Evolutionary conservation across 2,797 vertebrate species (phyloP), one percentile per base, ranked within the genome.

Genomic region (Muscicapa comitata): DNA sequence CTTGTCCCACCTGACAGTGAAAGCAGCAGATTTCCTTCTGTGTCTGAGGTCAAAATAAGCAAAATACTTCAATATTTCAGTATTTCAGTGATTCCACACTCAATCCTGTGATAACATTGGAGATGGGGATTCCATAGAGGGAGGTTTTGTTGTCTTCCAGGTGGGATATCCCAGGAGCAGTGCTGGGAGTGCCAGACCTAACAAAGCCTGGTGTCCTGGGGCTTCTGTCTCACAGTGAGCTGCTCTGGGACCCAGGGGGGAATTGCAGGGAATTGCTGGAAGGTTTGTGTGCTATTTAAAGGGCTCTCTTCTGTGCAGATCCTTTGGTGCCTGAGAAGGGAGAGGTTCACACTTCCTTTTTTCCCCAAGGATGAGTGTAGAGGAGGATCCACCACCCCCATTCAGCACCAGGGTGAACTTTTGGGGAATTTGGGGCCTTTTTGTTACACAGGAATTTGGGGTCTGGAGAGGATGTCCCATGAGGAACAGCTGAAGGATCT

Each of bases 71-170:
- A 88, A 42, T 45, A 45, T 29, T 67, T 70, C 33, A 66, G 6
- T 45, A 45, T 29, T 67, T 70, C 33, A 66, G 6, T 1, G 9
- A 21, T 76, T 85, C 67, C 26, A 3, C 16, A 5, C 28, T 18
- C 2, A 20, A 29, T 21, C 13, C 2, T 48, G 0, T 3, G 6
- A 7, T 3, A 23, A 28, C 9, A 0, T 0, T 26, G 63, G 47
- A 66, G 35, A 31, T 63, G 55, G 5, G 9, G 40, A 24, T 93
- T 79, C 67, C 4, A 0, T 4, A 11, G 15, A 6, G 13, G 16
- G 24, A 17, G 26, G 10, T 61, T 91, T 33, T 47, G 55, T 79
- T 45, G 8, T 29, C 38, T 68, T 72, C 29, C 40, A 14, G 26
- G 2, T 50, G 12, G 45, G 61, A n/a, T 68, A 35, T 86, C 80